phyloP scores from a whole-genome alignment of 2,113 vertebrate species.

The Lophura nycthemera region DNA sequence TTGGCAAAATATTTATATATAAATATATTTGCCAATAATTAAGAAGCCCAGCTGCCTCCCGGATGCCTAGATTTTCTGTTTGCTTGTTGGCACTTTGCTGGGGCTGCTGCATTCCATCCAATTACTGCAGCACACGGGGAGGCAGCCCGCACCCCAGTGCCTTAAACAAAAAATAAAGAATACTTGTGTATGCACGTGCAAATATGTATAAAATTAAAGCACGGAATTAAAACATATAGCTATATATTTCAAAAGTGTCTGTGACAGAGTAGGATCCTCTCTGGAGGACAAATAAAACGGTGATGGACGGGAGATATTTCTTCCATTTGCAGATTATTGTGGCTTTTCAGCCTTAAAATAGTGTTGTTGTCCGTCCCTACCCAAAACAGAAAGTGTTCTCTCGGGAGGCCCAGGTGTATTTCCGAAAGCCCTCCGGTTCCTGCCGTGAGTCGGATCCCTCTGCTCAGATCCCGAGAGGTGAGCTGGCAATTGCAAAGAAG shows the following conservation, averaged over 20 bases:
- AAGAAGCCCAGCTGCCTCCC: slow-evolving; percentile 57
- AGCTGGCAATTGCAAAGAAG: slow-evolving; percentile 12
- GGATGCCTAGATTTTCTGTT: slow-evolving; percentile 21
- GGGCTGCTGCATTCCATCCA: slow-evolving; percentile 52
- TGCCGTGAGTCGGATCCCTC: neutral
- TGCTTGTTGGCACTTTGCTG: slow-evolving; percentile 32
- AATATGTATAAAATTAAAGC: neutral
- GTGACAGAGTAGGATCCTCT: neutral
- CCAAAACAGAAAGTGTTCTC: neutral
- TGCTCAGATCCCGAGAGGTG: neutral
- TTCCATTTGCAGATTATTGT: neutral
- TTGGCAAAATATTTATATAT: slow-evolving; percentile 74
- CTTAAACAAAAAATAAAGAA: neutral
- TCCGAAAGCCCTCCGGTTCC: neutral
- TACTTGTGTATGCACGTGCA: neutral
- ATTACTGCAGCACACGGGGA: neutral
- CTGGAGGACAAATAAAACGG: neutral
- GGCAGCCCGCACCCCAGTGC: neutral
- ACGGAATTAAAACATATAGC: too few relatives aligned
- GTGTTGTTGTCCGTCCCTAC: neutral
- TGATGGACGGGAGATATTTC: accelerated
- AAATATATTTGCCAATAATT: slow-evolving; percentile 71
- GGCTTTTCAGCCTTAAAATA: neutral
- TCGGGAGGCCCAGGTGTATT: neutral
- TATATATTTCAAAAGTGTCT: neutral